These are phyloP conservation scores for Excalfactoria chinensis DNA, from an alignment of 2,113 vertebrate species.

Conservation along the genomic window DNA sequence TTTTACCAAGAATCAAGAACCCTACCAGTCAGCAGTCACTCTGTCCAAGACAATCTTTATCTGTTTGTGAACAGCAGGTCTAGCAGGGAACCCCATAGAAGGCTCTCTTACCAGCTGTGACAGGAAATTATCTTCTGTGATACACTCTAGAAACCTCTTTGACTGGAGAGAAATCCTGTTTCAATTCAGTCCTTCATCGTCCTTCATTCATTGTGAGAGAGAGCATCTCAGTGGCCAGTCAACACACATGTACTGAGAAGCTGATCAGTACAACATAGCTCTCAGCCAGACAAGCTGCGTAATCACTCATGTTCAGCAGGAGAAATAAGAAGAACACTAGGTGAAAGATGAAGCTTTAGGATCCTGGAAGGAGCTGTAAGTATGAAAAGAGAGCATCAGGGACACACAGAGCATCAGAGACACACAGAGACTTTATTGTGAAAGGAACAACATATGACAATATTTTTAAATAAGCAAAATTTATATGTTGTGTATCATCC, in stretches of 20 bases:
- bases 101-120: too few relatives aligned
- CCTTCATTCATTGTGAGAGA: background rate
- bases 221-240: background rate
- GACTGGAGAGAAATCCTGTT: background rate
- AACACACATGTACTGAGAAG: background rate
- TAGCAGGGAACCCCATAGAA: too few relatives aligned
- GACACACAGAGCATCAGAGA: background rate
- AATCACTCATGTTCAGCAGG: background rate
- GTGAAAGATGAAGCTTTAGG: background rate
- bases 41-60: too few relatives aligned
- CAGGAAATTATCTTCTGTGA: too few relatives aligned
- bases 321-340: background rate
- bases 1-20: too few relatives aligned
- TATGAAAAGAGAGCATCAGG: background rate
- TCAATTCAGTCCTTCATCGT: background rate
- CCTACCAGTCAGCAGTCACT: too few relatives aligned
- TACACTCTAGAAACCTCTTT: too few relatives aligned
- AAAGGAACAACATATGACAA: background rate
- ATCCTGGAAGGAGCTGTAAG: background rate
- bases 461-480: slow-evolving; percentile 19
- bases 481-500: background rate
- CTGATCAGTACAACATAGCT: background rate
- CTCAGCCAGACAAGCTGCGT: background rate
- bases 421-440: background rate
- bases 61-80: too few relatives aligned